Base-by-base conservation (phyloP, 2,797 vertebrate species). In the Sebastolobus altivelis region DNA sequence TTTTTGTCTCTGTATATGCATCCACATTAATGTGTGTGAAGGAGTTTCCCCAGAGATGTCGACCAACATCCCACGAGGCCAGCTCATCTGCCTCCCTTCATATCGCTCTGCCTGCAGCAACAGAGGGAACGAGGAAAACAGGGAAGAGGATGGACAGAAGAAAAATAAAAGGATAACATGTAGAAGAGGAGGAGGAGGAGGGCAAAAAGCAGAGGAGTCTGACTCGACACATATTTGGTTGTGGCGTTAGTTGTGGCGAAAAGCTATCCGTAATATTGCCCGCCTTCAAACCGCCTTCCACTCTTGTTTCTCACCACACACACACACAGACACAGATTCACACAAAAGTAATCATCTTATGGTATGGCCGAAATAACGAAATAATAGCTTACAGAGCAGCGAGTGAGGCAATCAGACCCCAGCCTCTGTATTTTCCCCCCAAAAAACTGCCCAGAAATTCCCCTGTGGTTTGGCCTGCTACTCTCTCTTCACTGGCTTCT, bases 171-270 rank as follows among this genome's bases (percentile, higher is more conserved):
- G 33, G 67, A 65, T 11, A 46, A 46, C 6, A 7, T 4, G 72
- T 6, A 38, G 43, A 55, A 67, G 67, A 70, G 16, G 65, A 56
- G 58, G 67, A 70, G 16, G 65, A 56, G 58, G 65, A 52, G 54
- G 18, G 71, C 33, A 75, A 60, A 52, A 67, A 65, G 54, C 38
- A 72, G 33, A 75, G 65, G 46, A 80, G 75, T 82, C 88, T 91
- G 91, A 91, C 83, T 92, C 75, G 2, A 88, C 92, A 91, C 81
- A 88, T 91, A 87, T 86, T 89, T 91, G 84, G 84, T 80, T 85
- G 80, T 65, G 86, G 88, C 22, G 18, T 65, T 72, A 82, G 81
- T 72, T 87, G 80, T 76, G 88, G 84, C 16, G 54, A 56, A 58
- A 65, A 82, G 70, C 66, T 52, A 46, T 37, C 63, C 37, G 16